Percentiles rank a stretch among this genome's conserved stretches.
Conservation (phyloP, 2,113 vertebrate species). For the Callipepla squamata region DNA sequence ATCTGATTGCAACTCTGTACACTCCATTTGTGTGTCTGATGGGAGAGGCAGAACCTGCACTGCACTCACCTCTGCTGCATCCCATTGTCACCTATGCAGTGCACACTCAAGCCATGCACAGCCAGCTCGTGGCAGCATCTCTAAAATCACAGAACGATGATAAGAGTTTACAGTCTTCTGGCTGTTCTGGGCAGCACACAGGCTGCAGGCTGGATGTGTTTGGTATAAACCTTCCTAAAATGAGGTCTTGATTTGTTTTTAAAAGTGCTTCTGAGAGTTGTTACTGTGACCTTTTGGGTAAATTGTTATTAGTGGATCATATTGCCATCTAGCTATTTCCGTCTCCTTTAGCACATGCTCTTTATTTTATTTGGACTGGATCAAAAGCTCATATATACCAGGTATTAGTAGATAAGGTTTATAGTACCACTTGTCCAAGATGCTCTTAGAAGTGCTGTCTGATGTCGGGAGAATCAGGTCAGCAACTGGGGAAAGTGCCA, state of each 20-base stretch:
- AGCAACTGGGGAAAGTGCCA: accelerated
- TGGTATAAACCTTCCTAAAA: not conserved
- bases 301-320: conserved; percentile 9
- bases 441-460: not conserved
- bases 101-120: not conserved
- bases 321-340: conserved; percentile 35
- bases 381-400: not conserved
- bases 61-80: not conserved
- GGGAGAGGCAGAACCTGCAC: too few relatives aligned
- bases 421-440: not conserved
- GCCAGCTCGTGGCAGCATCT: not conserved
- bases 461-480: not conserved
- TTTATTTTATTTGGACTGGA: not conserved
- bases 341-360: conserved; percentile 6
- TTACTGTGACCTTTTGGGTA: conserved; percentile 30
- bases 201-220: not conserved
- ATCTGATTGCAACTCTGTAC: too few relatives aligned
- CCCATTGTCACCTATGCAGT: not conserved
- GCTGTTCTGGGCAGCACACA: not conserved
- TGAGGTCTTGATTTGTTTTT: conserved; percentile 16
- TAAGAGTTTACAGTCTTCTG: not conserved
- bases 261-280: conserved; percentile 10
- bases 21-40: too few relatives aligned
- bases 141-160: not conserved
- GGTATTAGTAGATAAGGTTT: not conserved